Conservation (phyloP, 2,888 invertebrate genomes). For the Alitta virens region DNA sequence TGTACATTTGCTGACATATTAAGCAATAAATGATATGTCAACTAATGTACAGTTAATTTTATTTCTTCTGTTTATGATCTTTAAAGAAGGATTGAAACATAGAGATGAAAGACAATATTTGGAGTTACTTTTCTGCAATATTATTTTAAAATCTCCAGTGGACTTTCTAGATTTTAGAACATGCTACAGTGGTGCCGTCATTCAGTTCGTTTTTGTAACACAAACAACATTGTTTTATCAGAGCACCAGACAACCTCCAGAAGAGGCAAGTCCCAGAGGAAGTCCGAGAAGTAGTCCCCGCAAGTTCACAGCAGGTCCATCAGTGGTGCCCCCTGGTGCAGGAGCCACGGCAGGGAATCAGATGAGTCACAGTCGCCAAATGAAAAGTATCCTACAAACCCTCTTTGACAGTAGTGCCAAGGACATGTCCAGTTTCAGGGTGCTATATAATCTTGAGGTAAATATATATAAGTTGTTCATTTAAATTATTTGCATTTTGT, state of each 20-base stretch:
- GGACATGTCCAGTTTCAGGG: slow-evolving; percentile 57
- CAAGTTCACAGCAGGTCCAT: slow-evolving; percentile 31
- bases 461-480: neutral
- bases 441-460: slow-evolving; percentile 60
- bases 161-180: neutral
- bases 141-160: too few species aligned
- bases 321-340: slow-evolving; percentile 6
- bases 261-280: slow-evolving; percentile 42
- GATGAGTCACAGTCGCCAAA: slow-evolving; percentile 18
- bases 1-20: too few species aligned
- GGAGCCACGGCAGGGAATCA: neutral
- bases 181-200: slow-evolving; percentile 8
- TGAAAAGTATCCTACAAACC: slow-evolving; percentile 47
- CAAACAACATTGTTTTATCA: too few species aligned
- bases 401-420: slow-evolving; percentile 53
- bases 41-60: too few species aligned
- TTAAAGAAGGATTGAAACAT: too few species aligned
- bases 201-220: too few species aligned
- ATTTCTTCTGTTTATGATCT: too few species aligned
- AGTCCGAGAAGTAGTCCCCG: slow-evolving; percentile 50
- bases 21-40: too few species aligned
- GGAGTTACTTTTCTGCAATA: too few species aligned
- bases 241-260: slow-evolving; percentile 1
- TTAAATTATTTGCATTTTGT: too few species aligned
- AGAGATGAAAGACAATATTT: too few species aligned